Conservation (phyloP, 2,797 vertebrate species). For the Thripadectes ignobilis region DNA sequence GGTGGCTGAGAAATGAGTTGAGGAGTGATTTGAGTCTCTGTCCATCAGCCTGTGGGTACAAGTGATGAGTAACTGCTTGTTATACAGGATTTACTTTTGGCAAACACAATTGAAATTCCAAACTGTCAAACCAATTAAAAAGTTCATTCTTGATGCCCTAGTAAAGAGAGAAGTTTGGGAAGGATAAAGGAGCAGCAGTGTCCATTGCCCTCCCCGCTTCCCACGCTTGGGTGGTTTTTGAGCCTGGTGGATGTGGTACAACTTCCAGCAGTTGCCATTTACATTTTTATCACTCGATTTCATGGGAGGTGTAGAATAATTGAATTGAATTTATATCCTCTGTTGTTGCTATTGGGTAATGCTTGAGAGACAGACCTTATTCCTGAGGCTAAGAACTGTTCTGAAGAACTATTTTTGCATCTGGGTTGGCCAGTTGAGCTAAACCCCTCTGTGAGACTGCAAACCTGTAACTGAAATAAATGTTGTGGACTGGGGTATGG, state of each 20-base stretch:
- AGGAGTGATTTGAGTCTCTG: not conserved
- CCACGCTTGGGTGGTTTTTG: not conserved
- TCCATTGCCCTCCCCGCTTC: accelerated
- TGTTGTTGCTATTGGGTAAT: not conserved
- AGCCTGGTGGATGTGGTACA: too few species aligned
- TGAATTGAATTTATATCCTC: not conserved
- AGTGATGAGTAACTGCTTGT: not conserved
- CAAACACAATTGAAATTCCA: not conserved
- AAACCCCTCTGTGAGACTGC: not conserved
- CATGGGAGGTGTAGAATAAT: not conserved
- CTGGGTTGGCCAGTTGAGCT: not conserved
- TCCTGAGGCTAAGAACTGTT: not conserved
- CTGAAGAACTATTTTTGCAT: not conserved
- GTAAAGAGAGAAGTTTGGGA: not conserved
- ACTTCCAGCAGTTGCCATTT: not conserved
- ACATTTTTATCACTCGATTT: not conserved
- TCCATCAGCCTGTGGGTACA: not conserved
- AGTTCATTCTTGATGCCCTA: not conserved
- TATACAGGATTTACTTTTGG: not conserved
- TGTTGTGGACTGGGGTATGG: not conserved
- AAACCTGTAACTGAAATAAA: not conserved
- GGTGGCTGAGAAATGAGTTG: not conserved
- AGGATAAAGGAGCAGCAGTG: not conserved
- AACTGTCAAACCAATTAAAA: not conserved
- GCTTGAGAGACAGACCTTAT: not conserved